These are phyloP conservation scores for Epirrhoe tristata DNA, from an alignment of 2,888 invertebrate species.

Conservation along the genomic window DNA sequence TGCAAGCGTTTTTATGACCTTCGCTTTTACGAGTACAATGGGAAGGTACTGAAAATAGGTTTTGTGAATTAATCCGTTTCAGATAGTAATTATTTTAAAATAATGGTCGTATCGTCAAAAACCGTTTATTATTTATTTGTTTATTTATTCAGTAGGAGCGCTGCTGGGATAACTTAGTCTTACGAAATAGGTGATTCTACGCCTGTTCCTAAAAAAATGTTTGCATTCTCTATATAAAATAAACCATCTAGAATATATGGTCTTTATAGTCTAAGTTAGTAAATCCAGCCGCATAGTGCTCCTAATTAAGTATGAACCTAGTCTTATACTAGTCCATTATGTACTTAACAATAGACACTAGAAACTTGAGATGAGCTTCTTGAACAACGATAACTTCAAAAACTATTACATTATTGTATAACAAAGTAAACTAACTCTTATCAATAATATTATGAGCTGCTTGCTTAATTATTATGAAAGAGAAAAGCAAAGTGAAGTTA, in stretches of 20 bases:
- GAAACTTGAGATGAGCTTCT: not conserved
- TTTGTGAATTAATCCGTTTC: slow-evolving; percentile 1
- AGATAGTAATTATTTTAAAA: too few species aligned
- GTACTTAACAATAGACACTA: slow-evolving; percentile 3
- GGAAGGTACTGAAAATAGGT: slow-evolving; percentile 5
- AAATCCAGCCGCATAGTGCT: not conserved
- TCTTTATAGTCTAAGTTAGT: not conserved
- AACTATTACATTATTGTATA: not conserved
- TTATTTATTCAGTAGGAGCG: too few species aligned
- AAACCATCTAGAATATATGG: not conserved
- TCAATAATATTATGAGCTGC: not conserved
- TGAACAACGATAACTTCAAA: not conserved
- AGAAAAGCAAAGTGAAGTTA: too few species aligned
- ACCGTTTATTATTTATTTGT: too few species aligned
- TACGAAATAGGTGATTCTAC: too few species aligned
- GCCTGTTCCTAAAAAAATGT: too few species aligned
- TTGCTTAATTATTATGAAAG: too few species aligned
- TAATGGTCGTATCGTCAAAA: too few species aligned
- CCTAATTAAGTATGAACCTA: not conserved
- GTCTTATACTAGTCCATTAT: not conserved
- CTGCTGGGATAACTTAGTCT: too few species aligned
- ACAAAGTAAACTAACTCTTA: not conserved
- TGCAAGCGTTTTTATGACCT: slow-evolving; percentile 18
- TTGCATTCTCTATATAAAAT: too few species aligned
- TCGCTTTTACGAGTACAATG: slow-evolving; percentile 16